Percentiles rank a stretch among this genome's conserved stretches.
Evolutionary conservation across 2,797 vertebrate species (phyloP).

Genomic region (Pipistrellus pipistrellus): DNA sequence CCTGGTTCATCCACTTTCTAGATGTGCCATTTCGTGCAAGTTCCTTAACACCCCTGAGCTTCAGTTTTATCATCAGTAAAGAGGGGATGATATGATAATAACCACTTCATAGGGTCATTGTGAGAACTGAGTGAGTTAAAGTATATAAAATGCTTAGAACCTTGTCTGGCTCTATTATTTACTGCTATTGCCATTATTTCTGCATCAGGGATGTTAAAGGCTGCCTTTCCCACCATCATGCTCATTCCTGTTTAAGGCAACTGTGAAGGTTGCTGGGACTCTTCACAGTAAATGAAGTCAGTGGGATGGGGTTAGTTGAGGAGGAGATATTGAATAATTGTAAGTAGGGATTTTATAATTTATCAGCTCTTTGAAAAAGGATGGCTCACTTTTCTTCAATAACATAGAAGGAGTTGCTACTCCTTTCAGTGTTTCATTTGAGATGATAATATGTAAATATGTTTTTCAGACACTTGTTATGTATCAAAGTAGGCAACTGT

Average conservation of each 20-base stretch:
- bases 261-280: neutral
- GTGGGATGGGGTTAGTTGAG: slow-evolving; percentile 3
- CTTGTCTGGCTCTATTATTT: neutral
- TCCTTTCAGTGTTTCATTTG: slow-evolving; percentile 3
- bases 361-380: slow-evolving; percentile 15
- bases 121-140: neutral
- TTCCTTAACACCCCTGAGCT: neutral
- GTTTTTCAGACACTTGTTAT: neutral
- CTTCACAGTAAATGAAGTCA: neutral
- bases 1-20: neutral
- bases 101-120: neutral
- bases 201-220: neutral
- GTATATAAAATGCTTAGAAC: neutral
- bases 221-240: neutral
- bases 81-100: neutral
- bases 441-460: neutral
- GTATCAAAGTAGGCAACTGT: neutral
- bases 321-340: neutral
- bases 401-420: neutral
- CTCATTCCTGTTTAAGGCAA: neutral
- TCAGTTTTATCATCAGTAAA: neutral
- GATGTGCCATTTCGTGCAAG: neutral
- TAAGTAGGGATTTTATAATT: neutral
- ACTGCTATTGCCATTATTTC: neutral
- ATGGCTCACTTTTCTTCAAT: neutral